Evolutionary conservation across 2,113 vertebrate genomes (phyloP), one percentile per base, ranked within the genome.

Genomic region (Cryptomyrus ogoouensis): DNA sequence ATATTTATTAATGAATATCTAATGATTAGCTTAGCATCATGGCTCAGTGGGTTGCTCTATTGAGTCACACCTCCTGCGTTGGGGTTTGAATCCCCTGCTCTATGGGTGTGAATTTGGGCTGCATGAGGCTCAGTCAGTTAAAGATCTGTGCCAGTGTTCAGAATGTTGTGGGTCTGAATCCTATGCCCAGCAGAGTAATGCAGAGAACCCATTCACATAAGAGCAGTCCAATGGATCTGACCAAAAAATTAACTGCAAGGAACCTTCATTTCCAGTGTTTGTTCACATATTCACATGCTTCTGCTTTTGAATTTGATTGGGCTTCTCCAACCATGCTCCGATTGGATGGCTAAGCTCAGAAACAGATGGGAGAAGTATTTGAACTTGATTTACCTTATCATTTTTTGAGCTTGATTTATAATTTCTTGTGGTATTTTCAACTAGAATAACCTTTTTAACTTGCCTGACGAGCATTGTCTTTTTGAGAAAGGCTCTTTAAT

Each of bases 321-420:
- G 19, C 5, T 21, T 42, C 21, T 10, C 80, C 17, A 84, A 3
- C 3, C 44, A 47, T 84, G 19, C 8, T 19, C 21, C n/a, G 19
- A 84, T 84, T 42, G 44, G 80, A 46, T 21, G 9, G 21, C 83
- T n/a, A 8, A 47, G 21, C 44, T 84, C 83, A 47, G 15, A 42
- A 80, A 80, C 35, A 80, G 35, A 80, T 42, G 15, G 35, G 35
- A 42, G 5, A 80, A 70, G 62, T 70, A 70, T 70, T 31, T 13
- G 62, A 70, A 70, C 62, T 70, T 70, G 62, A 80, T 80, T 42
- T 80, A 42, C 74, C 74, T 80, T 80, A 80, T 80, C 35, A 80
- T 80, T 80, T 74, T 80, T 80, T 80, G 5, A 42, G 39, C 74
- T 80, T 77, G 70, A 77, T 77, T 42, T 80, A 80, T 80, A 80